Base-by-base conservation (phyloP, 2,888 invertebrate species). In the Apodemia hepburni region DNA sequence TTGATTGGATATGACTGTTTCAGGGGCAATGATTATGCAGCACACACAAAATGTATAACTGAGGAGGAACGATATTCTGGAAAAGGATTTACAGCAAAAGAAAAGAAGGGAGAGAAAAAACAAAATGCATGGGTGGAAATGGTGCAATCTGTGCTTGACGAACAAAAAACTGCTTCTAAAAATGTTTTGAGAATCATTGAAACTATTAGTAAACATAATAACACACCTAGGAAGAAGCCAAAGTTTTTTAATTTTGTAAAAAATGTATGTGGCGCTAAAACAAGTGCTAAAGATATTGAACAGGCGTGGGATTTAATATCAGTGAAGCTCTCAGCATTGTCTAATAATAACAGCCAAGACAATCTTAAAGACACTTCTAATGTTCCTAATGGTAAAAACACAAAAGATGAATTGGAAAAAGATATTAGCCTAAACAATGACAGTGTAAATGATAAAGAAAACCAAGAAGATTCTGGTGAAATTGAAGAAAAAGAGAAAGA, bases 21-120 rank as follows among this genome's bases (percentile, higher is more conserved):
- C 81, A 96, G 96, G 73, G 96, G 94, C 3, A 93, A 96, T 65
- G 95, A 95, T 12, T 98, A 96, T 83, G 93, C 93, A 57, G 86
- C 87, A 0, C 98, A 98, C 79, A 95, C 88, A n/a, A 96, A 97
- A 86, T 98, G 98, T 83, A 92, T 98, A 60, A 94, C 95, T 0
- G 95, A 99, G 87, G 95, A 95, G 35, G 95, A 98, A 81, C 95
- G 98, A 71, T 99, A 99, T 79, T 95, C 97, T 8, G 97, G 95
- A 0, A 96, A 96, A 82, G 95, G 95, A 54, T 96, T 94, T 77
- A 93, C 94, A 27, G 92, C 94, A 5, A 96, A 95, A 76, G 93
- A 94, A 63, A 96, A 97, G 77, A 97, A 97, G 84, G 97, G 97
- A 8, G 97, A 96, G 77, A 93, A 93, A 69, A 98, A 98, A 77